Percentiles rank a stretch among this genome's conserved stretches.
These are phyloP conservation scores for Drosophila anomalipes DNA, from an alignment of 2,888 invertebrate species.

Conservation along the genomic window DNA sequence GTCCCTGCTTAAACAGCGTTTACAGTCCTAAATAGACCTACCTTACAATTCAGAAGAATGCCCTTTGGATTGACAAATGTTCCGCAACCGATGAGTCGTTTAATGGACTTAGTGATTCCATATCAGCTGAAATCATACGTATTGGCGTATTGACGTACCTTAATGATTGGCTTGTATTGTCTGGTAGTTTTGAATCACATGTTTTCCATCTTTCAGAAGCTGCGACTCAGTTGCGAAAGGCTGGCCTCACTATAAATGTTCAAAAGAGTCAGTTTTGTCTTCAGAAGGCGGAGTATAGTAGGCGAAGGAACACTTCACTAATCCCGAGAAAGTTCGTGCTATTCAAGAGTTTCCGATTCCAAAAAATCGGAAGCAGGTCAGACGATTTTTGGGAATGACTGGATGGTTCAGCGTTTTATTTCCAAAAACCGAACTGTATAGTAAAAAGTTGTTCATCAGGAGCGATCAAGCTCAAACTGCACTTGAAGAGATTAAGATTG, in stretches of 20 bases:
- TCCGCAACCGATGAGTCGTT: slow-evolving; percentile 15
- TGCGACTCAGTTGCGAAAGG: background rate
- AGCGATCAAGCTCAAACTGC: no score
- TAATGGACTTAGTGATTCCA: no score
- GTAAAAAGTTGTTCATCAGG: no score
- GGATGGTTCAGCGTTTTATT: background rate
- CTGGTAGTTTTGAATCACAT: background rate
- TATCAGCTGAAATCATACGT: background rate
- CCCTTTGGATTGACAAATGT: slow-evolving; percentile 2
- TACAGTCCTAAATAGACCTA: no score
- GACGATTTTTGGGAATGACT: background rate
- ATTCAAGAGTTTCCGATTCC: background rate
- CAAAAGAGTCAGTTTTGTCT: background rate
- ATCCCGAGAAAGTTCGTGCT: background rate
- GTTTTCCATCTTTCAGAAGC: background rate
- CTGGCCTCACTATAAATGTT: no score
- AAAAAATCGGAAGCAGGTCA: background rate
- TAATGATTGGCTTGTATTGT: background rate
- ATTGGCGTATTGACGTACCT: background rate
- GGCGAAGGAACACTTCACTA: background rate
- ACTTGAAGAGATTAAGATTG: no score
- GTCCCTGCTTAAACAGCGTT: no score
- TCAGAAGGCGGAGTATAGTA: no score
- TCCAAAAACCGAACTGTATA: no score
- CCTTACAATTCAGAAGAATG: background rate